These are phyloP conservation scores for Euura lappo DNA, from an alignment of 1,140 invertebrate genomes.

Conservation along the genomic window DNA sequence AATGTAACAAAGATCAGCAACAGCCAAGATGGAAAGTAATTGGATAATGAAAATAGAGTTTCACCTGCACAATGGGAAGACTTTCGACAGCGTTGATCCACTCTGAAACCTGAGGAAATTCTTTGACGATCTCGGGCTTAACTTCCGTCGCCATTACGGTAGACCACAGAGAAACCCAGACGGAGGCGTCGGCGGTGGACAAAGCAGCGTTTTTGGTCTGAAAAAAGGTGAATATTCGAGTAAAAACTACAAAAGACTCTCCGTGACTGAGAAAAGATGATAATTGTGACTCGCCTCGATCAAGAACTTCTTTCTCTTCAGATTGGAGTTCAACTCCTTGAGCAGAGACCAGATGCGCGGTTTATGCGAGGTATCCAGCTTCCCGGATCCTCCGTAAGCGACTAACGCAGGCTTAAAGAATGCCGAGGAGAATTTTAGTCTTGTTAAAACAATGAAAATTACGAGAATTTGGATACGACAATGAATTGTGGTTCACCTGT, in stretches of 20 bases:
- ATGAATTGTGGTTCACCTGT: slow-evolving; percentile 63
- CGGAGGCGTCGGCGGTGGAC: slow-evolving; percentile 67
- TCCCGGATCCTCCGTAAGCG: slow-evolving; percentile 41
- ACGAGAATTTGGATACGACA: slow-evolving; percentile 56
- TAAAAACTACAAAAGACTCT: too few species aligned
- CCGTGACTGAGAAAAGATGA: too few species aligned
- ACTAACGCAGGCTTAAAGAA: slow-evolving; percentile 49
- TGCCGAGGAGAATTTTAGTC: slow-evolving; percentile 52
- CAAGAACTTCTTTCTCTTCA: slow-evolving; percentile 54
- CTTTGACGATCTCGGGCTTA: slow-evolving; percentile 53
- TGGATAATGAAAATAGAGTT: slow-evolving; percentile 11
- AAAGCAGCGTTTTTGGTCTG: slow-evolving; percentile 10
- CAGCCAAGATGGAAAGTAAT: slow-evolving; percentile 16
- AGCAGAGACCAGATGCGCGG: slow-evolving; percentile 48
- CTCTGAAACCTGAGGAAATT: slow-evolving; percentile 53
- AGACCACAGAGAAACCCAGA: slow-evolving; percentile 72
- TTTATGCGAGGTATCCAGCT: slow-evolving; percentile 42
- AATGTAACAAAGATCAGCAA: slow-evolving; percentile 19
- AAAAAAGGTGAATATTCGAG: background rate
- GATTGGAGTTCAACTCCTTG: slow-evolving; percentile 42
- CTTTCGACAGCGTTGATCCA: slow-evolving; percentile 63
- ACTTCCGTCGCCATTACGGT: slow-evolving; percentile 56
- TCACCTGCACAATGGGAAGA: slow-evolving; percentile 62
- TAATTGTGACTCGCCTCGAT: slow-evolving; percentile 41
- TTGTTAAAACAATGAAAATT: slow-evolving; percentile 43